Conservation (phyloP, 2,888 invertebrate genomes). For the Polydrusus pterygomalis region DNA sequence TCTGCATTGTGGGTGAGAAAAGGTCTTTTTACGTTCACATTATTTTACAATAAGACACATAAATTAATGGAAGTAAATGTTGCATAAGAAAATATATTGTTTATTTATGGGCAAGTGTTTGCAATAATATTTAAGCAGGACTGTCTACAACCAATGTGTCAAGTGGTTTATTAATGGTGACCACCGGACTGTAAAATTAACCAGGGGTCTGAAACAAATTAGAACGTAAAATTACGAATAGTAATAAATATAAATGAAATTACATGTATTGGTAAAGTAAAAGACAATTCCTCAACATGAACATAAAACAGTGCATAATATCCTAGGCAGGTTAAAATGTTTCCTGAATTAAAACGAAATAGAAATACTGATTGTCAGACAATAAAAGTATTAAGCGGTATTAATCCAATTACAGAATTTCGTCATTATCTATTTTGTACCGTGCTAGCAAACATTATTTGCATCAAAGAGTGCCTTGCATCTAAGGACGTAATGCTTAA, state of each 20-base stretch:
- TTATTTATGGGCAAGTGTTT: slow-evolving; percentile 31
- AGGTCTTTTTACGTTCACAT: slow-evolving; percentile 32
- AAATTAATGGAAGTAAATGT: slow-evolving; percentile 27
- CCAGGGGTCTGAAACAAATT: slow-evolving; percentile 7
- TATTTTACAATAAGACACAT: slow-evolving; percentile 17
- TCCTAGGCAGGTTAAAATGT: too few relatives aligned
- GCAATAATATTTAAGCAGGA: slow-evolving; percentile 33
- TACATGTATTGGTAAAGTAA: neutral
- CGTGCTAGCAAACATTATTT: too few relatives aligned
- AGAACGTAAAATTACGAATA: neutral
- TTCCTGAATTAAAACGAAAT: too few relatives aligned
- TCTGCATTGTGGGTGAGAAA: slow-evolving; percentile 37
- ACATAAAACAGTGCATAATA: too few relatives aligned
- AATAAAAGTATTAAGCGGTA: too few relatives aligned
- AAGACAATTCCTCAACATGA: neutral
- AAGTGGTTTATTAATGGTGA: slow-evolving; percentile 32
- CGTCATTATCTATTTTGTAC: too few relatives aligned
- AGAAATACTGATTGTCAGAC: too few relatives aligned
- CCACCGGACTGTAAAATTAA: slow-evolving; percentile 18
- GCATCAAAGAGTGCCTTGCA: too few relatives aligned
- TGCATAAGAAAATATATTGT: slow-evolving; percentile 32
- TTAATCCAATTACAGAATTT: too few relatives aligned
- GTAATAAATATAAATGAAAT: neutral
- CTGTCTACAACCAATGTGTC: slow-evolving; percentile 25
- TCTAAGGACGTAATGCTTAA: too few relatives aligned